Conservation (phyloP, 2,888 invertebrate genomes). For the Dynastes hyllus region DNA sequence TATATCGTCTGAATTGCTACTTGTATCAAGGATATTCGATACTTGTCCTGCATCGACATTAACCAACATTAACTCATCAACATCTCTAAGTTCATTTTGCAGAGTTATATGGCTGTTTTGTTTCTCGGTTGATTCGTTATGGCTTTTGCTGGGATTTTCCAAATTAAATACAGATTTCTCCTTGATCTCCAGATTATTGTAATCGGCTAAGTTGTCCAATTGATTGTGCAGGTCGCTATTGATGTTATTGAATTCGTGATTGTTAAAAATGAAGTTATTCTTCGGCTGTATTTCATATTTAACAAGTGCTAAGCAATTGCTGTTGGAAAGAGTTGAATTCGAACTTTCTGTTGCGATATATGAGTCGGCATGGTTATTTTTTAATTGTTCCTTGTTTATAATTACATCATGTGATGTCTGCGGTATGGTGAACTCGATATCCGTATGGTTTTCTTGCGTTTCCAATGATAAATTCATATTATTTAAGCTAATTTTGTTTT, state of each 20-base stretch:
- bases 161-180: constrained; percentile 19
- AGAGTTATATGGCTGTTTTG: constrained; percentile 54
- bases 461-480: constrained; percentile 21
- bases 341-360: not conserved
- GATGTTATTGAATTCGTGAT: constrained; percentile 6
- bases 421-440: constrained; percentile 24
- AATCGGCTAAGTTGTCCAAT: constrained; percentile 18
- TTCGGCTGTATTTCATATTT: constrained; percentile 47
- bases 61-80: constrained; percentile 66
- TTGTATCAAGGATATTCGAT: constrained; percentile 65
- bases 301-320: constrained; percentile 48
- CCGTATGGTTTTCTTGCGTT: constrained; percentile 18
- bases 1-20: constrained; percentile 68
- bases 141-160: not conserved
- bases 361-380: not conserved
- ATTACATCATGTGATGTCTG: constrained; percentile 9
- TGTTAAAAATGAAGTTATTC: constrained; percentile 28
- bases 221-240: constrained; percentile 29
- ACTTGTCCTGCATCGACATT: constrained; percentile 63
- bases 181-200: constrained; percentile 3
- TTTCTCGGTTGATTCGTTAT: constrained; percentile 18
- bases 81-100: constrained; percentile 62
- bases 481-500: constrained; percentile 4
- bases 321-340: constrained; percentile 5
- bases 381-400: constrained; percentile 13